Base-by-base conservation (phyloP, 2,888 invertebrate genomes). In the Myathropa florea region DNA sequence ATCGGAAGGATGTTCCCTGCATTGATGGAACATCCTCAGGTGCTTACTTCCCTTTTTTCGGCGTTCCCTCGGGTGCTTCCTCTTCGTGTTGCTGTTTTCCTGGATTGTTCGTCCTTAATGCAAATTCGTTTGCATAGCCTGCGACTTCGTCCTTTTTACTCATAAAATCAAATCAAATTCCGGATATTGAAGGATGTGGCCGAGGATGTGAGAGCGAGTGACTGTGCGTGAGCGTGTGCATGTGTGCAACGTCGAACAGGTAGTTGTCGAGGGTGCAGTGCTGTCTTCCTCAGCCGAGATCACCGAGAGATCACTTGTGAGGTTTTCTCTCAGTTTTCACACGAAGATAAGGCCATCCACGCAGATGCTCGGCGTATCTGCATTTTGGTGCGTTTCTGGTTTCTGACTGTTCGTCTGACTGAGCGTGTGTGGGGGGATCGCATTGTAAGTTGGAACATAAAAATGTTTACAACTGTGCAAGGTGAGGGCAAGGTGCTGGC, bases 291-390 rank as follows among this genome's bases (percentile, higher is more conserved):
- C n/a, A n/a, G 30, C 30, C 10, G 39, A 18, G 46, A 46, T 46
- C 46, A 46, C 46, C 46, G 18, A 46, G 18, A 9, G 46, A 46
- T 46, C 46, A n/a, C 18, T 46, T 46, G 46, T 46, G 46, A 46
- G 46, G 18, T 18, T 46, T 18, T 46, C 46, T 46, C 46, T 46
- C 46, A 18, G 57, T 78, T 79, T 86, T 86, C 86, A 86, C 86
- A 86, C 86, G 86, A 70, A 75, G 86, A 86, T 86, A 86, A 83
- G 75, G 67, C 46, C 70, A 83, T 79, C 83, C 57, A 79, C 78
- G 86, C 85, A 85, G 82, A 85, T 85, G 85, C 82, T 85, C 59
- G 24, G 61, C 14, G 30, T 65, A 60, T 84, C 26, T 60, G 53
- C 46, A 67, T 63, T 83, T 83, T 75, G 39, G 73, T 79, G 84